Evolutionary conservation across 1,140 invertebrate genomes (phyloP), one percentile per base, ranked within the genome.

Genomic region (Drosophila sulfurigaster): DNA sequence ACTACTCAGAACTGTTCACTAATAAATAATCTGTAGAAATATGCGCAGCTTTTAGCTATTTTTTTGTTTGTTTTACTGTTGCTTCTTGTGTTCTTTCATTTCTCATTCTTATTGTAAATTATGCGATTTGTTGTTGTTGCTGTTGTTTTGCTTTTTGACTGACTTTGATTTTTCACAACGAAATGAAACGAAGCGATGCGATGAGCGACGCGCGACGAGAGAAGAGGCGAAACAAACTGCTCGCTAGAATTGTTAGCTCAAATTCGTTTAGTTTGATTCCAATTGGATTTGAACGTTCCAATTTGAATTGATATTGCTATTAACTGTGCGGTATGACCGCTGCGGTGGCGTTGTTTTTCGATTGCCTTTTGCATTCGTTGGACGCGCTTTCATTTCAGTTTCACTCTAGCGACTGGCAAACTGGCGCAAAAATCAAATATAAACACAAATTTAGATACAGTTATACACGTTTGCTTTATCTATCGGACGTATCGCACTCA

Each of bases 351-450:
- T 41, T n/a, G 32, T 13, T 60, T 68, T 62, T 20, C 56, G 72
- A 49, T 80, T 78, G 67, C 51, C 68, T 64, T 82, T 73, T 60
- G 62, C 75, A 35, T 82, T 82, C 75, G 75, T 70, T 65, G 74
- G 63, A 80, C 60, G 71, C 82, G 79, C 75, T 88, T 88, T 88
- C 83, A 88, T 88, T 88, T 88, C 83, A 81, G 77, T 88, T 88
- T 89, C 85, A 89, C 85, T 83, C 74, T 73, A 58, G 81, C 80
- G 76, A 86, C 82, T 86, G 75, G 64, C 65, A 49, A 85, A 86
- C 74, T 78, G 79, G 80, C 80, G 80, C 87, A 80, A 79, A 86
- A 88, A 74, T 82, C 79, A 82, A 88, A 87, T 87, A 87, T 82
- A 82, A 80, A 88, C 77, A 88, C 83, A 80, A 75, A 80, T 88